Conservation (phyloP, 37 sponge, comb jelly and placozoan genomes). For the Oopsacas minuta region DNA sequence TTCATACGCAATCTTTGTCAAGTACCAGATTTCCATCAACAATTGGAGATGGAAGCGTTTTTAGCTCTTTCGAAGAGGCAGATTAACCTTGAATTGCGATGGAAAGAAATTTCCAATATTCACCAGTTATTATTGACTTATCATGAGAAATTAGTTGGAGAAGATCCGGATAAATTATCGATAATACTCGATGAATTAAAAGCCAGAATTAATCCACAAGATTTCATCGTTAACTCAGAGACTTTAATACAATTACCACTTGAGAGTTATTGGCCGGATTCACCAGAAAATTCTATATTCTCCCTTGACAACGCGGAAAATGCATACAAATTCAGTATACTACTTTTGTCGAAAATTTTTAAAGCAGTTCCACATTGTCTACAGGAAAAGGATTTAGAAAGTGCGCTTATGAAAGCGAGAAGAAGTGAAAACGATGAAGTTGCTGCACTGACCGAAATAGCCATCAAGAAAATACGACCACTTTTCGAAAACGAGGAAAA, state of each 20-base stretch:
- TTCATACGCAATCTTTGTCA: conserved; percentile 61
- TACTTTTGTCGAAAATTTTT: background rate
- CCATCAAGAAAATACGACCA: background rate
- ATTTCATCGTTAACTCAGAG: background rate
- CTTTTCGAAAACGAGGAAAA: background rate
- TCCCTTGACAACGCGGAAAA: background rate
- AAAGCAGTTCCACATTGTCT: conserved; percentile 14
- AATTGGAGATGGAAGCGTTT: conserved; percentile 30
- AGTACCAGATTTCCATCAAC: conserved; percentile 65
- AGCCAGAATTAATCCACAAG: background rate
- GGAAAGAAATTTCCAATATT: conserved; percentile 12
- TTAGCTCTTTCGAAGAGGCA: background rate
- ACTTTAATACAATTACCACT: background rate
- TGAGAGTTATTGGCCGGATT: conserved; percentile 9
- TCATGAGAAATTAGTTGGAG: background rate
- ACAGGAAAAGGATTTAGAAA: background rate
- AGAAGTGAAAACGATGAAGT: background rate
- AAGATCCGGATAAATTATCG: background rate
- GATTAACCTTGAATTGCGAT: background rate
- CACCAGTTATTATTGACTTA: background rate
- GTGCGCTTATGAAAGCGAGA: background rate
- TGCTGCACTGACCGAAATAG: background rate
- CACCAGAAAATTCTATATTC: background rate
- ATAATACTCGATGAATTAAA: background rate
- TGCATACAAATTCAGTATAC: conserved; percentile 1